These are phyloP conservation scores for Allophyes oxyacanthae DNA, from an alignment of 2,888 invertebrate genomes.

Conservation along the genomic window DNA sequence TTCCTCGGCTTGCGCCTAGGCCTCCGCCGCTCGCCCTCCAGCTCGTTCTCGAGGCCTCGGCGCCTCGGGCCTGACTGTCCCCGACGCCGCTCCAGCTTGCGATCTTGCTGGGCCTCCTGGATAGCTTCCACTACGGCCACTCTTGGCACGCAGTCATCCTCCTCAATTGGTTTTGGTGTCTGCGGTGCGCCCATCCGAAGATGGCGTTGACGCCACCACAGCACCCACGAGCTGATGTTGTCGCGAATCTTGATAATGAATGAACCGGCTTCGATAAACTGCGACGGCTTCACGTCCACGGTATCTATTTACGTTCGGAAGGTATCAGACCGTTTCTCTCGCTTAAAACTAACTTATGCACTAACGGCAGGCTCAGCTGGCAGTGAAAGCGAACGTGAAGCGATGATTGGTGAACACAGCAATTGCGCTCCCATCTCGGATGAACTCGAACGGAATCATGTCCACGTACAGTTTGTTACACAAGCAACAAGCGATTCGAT, in stretches of 20 bases:
- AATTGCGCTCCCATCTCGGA: conserved; percentile 47
- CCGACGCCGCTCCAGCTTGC: conserved; percentile 78
- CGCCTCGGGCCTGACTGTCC: conserved; percentile 74
- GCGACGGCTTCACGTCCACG: conserved; percentile 61
- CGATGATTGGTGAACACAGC: conserved; percentile 74
- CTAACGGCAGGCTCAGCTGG: conserved; percentile 75
- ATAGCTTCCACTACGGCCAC: conserved; percentile 77
- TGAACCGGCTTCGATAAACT: conserved; percentile 58
- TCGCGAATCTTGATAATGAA: conserved; percentile 83
- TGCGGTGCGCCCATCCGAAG: conserved; percentile 88
- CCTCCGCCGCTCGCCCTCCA: conserved; percentile 79
- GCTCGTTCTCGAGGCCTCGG: conserved; percentile 77
- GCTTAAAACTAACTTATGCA: conserved; percentile 68
- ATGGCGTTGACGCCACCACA: conserved; percentile 87
- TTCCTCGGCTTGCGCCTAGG: conserved; percentile 75
- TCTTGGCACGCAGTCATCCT: conserved; percentile 79
- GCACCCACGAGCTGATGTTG: conserved; percentile 85
- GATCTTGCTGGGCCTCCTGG: conserved; percentile 68
- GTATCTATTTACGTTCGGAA: conserved; percentile 42
- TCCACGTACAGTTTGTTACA: conserved; percentile 65
- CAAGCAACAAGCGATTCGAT: conserved; percentile 75
- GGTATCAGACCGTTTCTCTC: conserved; percentile 40
- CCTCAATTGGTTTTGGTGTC: conserved; percentile 82
- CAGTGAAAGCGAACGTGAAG: conserved; percentile 76
- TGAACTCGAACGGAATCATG: conserved; percentile 58